Conservation (phyloP, 2,113 vertebrate genomes). For the Pitta sordida region DNA sequence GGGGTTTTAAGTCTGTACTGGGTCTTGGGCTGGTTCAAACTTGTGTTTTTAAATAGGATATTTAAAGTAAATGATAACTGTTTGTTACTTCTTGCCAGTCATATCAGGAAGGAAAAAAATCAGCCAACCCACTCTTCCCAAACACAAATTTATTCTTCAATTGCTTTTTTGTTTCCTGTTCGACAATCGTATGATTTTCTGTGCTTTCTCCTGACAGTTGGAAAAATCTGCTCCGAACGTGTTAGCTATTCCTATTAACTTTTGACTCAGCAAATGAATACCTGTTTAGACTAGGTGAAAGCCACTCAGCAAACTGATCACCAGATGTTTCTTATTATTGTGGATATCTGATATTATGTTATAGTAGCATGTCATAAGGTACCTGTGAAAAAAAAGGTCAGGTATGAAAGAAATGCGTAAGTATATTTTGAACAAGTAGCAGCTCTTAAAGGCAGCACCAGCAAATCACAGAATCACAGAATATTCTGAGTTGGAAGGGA, state of each 20-base stretch:
- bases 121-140: background rate
- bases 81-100: background rate
- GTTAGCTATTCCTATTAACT: background rate
- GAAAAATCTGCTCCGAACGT: background rate
- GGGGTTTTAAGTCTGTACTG: background rate
- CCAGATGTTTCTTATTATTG: background rate
- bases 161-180: background rate
- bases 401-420: background rate
- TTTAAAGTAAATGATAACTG: background rate
- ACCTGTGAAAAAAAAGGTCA: background rate
- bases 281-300: background rate
- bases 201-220: background rate
- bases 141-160: background rate
- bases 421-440: background rate
- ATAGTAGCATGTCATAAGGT: background rate
- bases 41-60: background rate
- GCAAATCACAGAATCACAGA: no score
- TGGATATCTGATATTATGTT: background rate
- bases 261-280: background rate
- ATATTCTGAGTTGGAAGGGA: no score
- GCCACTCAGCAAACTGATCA: background rate
- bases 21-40: background rate
- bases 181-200: background rate
- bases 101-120: background rate
- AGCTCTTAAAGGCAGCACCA: background rate